Conservation (phyloP, 2,113 vertebrate genomes). For the human (Homo sapiens) region DNA sequence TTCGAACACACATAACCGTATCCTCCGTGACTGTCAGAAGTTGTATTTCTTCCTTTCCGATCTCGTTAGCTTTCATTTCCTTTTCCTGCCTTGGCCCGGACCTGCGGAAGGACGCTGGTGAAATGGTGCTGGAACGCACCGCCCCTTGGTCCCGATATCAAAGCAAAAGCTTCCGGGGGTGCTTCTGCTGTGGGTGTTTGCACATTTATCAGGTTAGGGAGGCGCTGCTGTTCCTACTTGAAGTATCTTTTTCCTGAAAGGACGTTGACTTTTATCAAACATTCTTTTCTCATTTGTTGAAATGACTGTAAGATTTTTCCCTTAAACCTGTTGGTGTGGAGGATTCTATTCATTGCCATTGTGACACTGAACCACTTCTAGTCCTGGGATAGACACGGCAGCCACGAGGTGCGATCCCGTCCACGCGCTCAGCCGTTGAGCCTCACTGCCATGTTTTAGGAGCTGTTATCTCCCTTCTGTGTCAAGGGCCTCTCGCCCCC, state of each 20-base stretch:
- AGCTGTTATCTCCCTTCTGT: neutral
- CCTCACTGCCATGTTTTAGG: neutral
- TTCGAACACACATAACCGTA: fast-evolving
- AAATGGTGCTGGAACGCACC: fast-evolving
- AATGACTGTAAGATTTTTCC: too few relatives aligned
- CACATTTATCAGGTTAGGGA: too few relatives aligned
- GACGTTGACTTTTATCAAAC: neutral
- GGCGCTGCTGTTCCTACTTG: neutral
- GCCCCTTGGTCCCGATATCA: neutral
- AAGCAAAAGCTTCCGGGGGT: neutral
- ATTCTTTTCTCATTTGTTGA: neutral
- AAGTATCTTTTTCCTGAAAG: neutral
- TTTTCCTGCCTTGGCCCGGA: neutral
- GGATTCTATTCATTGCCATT: too few relatives aligned
- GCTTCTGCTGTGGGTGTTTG: neutral
- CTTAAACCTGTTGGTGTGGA: neutral
- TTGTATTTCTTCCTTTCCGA: neutral
- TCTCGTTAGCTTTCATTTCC: too few relatives aligned
- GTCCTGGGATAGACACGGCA: neutral
- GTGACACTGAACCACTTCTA: neutral
- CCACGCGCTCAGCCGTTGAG: fast-evolving
- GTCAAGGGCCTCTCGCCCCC: fast-evolving
- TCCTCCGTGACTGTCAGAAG: neutral
- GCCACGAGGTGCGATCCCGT: fast-evolving
- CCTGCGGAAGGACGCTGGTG: fast-evolving